Percentiles rank a stretch among this genome's conserved stretches.
Conservation (phyloP, 2,113 vertebrate genomes). For the Phyllostomus hastatus region DNA sequence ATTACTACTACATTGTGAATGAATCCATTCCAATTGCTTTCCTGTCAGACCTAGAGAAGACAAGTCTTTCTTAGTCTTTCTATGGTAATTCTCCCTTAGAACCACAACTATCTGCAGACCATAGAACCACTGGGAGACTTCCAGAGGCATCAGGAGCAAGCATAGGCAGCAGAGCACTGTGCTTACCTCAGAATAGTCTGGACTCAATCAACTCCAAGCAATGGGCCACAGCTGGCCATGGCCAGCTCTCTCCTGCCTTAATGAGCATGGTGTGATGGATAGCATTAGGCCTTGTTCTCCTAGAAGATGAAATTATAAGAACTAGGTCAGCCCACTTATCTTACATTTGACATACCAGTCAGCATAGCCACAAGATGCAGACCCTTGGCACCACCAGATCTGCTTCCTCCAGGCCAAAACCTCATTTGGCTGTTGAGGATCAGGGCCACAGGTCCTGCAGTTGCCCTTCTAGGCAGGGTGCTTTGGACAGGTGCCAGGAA, state of each 20-base stretch:
- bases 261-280: neutral
- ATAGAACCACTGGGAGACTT: neutral
- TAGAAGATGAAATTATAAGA: neutral
- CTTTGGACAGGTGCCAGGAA: neutral
- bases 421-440: neutral
- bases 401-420: neutral
- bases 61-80: neutral
- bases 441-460: neutral
- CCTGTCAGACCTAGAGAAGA: neutral
- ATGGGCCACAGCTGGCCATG: neutral
- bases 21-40: neutral
- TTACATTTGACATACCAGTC: neutral
- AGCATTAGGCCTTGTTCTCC: neutral
- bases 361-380: too few species aligned
- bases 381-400: fast-evolving
- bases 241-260: neutral
- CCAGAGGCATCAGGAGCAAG: neutral
- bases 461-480: neutral
- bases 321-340: neutral
- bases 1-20: neutral
- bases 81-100: neutral
- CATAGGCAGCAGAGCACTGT: fast-evolving
- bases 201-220: neutral
- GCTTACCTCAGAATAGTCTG: neutral
- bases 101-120: neutral